A percentile compares a stretch with the other conserved stretches of the same genome.
Conservation (phyloP, 2,888 invertebrate species). For the Tetrapedia diversipes region DNA sequence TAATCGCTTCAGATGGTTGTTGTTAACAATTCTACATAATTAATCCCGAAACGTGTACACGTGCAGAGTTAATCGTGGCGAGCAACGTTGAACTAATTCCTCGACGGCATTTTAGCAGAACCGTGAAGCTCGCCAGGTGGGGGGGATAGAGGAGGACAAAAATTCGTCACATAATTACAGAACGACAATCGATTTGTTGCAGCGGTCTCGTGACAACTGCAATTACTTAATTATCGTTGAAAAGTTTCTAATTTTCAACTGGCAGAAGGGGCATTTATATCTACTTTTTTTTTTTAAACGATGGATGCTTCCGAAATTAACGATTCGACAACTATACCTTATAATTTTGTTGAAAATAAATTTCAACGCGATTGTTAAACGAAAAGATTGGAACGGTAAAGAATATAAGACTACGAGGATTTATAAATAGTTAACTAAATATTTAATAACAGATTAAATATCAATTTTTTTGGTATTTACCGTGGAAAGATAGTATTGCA, state of each 20-base stretch:
- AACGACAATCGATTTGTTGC: conserved; percentile 14
- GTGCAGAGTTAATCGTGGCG: conserved; percentile 8
- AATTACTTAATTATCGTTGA: background rate
- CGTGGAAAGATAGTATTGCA: no score
- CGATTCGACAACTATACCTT: no score
- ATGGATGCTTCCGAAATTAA: no score
- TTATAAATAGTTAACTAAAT: no score
- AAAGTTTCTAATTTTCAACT: background rate
- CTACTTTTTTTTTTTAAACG: no score
- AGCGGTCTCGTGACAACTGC: background rate
- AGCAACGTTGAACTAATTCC: conserved; percentile 12
- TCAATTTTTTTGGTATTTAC: no score
- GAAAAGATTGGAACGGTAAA: no score
- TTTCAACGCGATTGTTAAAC: no score
- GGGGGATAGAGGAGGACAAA: background rate
- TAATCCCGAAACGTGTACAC: conserved; percentile 10
- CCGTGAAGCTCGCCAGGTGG: background rate
- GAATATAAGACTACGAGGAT: no score
- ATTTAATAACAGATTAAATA: no score
- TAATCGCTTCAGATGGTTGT: conserved; percentile 10
- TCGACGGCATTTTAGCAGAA: background rate
- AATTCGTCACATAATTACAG: background rate
- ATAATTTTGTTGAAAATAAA: no score
- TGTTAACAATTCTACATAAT: conserved; percentile 15
- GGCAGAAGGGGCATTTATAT: no score